phyloP scores from a whole-genome alignment of 2,888 invertebrate species.

The Campoplex nolae region DNA sequence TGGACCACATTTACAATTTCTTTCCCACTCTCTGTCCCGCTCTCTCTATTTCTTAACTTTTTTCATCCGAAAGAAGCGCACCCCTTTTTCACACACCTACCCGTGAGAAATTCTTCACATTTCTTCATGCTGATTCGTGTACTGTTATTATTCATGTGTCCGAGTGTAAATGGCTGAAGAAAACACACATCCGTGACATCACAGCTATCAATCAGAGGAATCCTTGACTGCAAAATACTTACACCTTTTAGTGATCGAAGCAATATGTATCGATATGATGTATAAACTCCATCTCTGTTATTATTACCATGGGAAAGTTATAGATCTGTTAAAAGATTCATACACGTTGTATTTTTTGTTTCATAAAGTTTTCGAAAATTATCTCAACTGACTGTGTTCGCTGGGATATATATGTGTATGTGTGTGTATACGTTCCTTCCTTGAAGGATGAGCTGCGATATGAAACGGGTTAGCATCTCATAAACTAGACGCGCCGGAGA shows the following conservation, averaged over 20 bases:
- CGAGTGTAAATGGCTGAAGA: slow-evolving; percentile 28
- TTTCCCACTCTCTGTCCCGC: no score
- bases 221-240: no score
- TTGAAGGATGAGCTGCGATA: slow-evolving; percentile 69
- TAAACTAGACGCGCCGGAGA: slow-evolving; percentile 77
- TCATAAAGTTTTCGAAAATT: no score
- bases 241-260: no score
- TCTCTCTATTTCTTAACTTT: neutral
- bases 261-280: no score
- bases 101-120: slow-evolving; percentile 17
- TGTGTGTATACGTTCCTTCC: slow-evolving; percentile 58
- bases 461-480: slow-evolving; percentile 74
- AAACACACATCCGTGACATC: slow-evolving; percentile 23
- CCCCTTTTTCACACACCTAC: slow-evolving; percentile 50
- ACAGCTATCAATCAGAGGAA: neutral
- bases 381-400: no score
- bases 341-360: no score
- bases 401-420: neutral
- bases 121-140: slow-evolving; percentile 46
- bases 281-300: no score
- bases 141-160: slow-evolving; percentile 66
- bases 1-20: neutral
- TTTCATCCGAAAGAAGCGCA: slow-evolving; percentile 34
- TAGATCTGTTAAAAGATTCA: no score
- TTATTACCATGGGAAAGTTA: no score